Base-by-base conservation (phyloP, 2,888 invertebrate species). In the Luperina nickerlii region DNA sequence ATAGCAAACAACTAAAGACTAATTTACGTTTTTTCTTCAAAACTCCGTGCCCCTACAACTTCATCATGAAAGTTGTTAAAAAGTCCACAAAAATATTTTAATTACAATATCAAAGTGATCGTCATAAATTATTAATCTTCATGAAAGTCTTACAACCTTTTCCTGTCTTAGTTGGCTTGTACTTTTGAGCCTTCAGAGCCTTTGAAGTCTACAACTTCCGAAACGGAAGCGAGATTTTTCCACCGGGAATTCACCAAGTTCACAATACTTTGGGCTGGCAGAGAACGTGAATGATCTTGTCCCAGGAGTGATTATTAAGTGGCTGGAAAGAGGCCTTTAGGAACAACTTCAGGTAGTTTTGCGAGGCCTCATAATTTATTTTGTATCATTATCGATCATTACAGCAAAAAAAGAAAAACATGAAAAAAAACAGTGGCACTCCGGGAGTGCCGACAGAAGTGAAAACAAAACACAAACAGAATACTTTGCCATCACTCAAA, bases 71-170 rank as follows among this genome's bases (percentile, higher is more conserved):
- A 83, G 74, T 87, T 83, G 27, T 70, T 79, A 78, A 83, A 81
- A 88, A 79, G 67, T 82, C 68, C 24, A 32, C 67, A 82, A 82
- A 84, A 84, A 80, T 85, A 68, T 86, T 87, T 88, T 88, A 90
- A 91, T 91, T 91, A 89, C 85, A 89, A 87, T 89, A 87, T 90
- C 88, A 87, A 90, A 90, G 90, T 87, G 86, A 88, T 88, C 88
- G 87, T 85, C 83, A 88, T 91, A 89, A 91, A 90, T 91, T 38
- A 9, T 42, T 91, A 90, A 89, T 89, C 86, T 88, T 83, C 38
- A 84, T 84, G 83, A 87, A 82, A 82, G 82, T 78, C 75, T 78
- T 69, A 60, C 57, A 86, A 83, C 81, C 84, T 84, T 83, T 89
- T 80, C 42, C 71, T 79, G 73, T 76, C 74, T 74, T 79, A 75